Conservation (phyloP, 2,113 vertebrate species). For the Passer montanus region DNA sequence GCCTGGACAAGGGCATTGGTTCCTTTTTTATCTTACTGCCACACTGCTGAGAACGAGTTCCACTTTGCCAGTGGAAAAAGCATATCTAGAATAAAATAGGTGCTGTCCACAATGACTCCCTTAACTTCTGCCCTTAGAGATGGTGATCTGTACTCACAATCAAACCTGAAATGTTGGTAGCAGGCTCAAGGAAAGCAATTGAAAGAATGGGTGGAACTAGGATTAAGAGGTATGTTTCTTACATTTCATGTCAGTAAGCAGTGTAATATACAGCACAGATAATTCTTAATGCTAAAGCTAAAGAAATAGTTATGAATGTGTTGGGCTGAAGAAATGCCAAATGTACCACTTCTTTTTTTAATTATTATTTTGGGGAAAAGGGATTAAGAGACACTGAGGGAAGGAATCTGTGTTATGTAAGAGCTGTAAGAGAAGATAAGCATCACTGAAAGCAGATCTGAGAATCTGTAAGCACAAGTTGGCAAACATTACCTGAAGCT, state of each 20-base stretch:
- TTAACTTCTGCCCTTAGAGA: neutral
- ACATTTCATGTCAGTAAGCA: slow-evolving; percentile 45
- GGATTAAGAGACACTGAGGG: slow-evolving; percentile 31
- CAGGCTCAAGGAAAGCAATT: neutral
- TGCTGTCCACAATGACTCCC: slow-evolving; percentile 26
- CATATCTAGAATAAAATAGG: neutral
- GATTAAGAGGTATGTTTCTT: neutral
- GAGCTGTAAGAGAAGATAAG: neutral
- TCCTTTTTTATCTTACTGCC: neutral
- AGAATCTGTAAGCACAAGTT: slow-evolving; percentile 20
- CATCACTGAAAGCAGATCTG: neutral
- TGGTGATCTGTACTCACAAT: neutral
- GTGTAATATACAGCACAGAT: slow-evolving; percentile 27
- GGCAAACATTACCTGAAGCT: neutral
- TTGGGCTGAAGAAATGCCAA: slow-evolving; percentile 61
- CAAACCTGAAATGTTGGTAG: neutral
- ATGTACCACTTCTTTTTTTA: slow-evolving; percentile 8
- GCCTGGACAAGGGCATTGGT: neutral
- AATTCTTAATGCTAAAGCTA: slow-evolving; percentile 46
- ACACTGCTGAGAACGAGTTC: slow-evolving; percentile 27
- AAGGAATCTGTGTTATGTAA: neutral
- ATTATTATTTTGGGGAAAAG: slow-evolving; percentile 38
- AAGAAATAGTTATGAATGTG: slow-evolving; percentile 31
- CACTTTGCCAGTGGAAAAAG: slow-evolving; percentile 30
- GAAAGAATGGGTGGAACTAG: neutral